Base-by-base conservation (phyloP, 2,113 vertebrate genomes). In the Osmerus mordax region DNA sequence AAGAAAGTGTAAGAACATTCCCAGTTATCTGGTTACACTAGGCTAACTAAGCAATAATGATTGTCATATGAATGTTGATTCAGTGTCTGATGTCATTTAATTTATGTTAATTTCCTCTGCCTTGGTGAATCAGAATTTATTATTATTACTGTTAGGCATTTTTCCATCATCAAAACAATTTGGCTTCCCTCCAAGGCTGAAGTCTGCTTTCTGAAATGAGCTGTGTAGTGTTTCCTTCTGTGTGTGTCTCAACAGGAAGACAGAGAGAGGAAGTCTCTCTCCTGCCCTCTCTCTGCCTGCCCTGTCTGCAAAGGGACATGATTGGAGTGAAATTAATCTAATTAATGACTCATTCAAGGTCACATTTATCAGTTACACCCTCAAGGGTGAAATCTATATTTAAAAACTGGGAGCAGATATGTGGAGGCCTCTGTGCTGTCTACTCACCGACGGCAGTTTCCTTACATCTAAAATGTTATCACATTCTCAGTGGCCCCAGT, bases 311-410 rank as follows among this genome's bases (percentile, higher is more conserved):
- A 52, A 71, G 52, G 21, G 23, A 41, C 47, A 29, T 47, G 60
- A 64, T 71, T 71, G 16, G 21, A 62, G 70, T 23, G 51, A 36
- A 64, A 55, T 64, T 21, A 32, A 75, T 64, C 67, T 55, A 65
- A 69, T 69, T 75, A 75, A 64, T 69, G 66, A 75, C 67, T 69
- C 19, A 25, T 69, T 63, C 60, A 75, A 64, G 67, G 73, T 75
- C 60, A 63, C 54, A 59, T 69, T 69, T 58, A 62, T 47, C 59
- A 53, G 41, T 25, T 53, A 29, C 23, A 53, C 58, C 28, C 23
- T 54, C 58, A 14, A 63, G 64, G 47, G 36, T 59, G 56, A 74
- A 53, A 67, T 62, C 13, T 62, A 41, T 53, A 25, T 53, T 63
- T 51, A 70, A 61, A 61, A 71, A 72, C 60, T 52, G 19, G 21